These are phyloP conservation scores for Papilio machaon DNA, from an alignment of 1,140 invertebrate species.

Conservation along the genomic window DNA sequence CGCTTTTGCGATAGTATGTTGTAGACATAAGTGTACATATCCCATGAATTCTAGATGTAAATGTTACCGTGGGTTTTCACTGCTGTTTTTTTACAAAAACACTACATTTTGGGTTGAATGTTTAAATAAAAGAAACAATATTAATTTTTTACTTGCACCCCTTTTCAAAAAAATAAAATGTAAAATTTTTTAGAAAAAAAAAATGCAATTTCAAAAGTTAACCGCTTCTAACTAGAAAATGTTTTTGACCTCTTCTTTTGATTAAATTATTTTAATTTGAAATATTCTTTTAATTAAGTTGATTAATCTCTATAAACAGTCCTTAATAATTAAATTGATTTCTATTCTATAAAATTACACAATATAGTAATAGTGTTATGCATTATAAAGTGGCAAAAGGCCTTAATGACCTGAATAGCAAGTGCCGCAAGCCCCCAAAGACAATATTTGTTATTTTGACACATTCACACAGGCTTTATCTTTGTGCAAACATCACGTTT, in stretches of 20 bases:
- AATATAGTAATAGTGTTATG: background rate
- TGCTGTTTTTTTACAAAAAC: too few species aligned
- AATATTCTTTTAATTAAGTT: too few species aligned
- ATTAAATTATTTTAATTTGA: too few species aligned
- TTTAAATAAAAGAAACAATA: too few species aligned
- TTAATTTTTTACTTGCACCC: too few species aligned
- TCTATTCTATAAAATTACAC: background rate
- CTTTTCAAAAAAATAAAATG: too few species aligned
- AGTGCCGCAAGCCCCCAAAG: conserved; percentile 58
- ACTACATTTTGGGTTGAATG: too few species aligned
- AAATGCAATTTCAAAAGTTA: too few species aligned
- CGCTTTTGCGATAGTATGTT: background rate
- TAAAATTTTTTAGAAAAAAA: too few species aligned
- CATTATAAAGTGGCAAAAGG: conserved; percentile 34
- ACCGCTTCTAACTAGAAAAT: too few species aligned
- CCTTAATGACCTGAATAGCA: conserved; percentile 64
- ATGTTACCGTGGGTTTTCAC: background rate
- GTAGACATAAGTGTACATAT: background rate
- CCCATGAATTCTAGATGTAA: background rate
- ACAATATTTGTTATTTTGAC: conserved; percentile 81
- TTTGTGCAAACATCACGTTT: conserved; percentile 77
- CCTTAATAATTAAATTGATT: background rate
- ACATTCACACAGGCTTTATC: conserved; percentile 81
- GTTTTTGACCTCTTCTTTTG: too few species aligned
- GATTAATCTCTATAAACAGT: too few species aligned